Conservation (phyloP, 1,140 invertebrate species). For the Tetramorium parvispinum region DNA sequence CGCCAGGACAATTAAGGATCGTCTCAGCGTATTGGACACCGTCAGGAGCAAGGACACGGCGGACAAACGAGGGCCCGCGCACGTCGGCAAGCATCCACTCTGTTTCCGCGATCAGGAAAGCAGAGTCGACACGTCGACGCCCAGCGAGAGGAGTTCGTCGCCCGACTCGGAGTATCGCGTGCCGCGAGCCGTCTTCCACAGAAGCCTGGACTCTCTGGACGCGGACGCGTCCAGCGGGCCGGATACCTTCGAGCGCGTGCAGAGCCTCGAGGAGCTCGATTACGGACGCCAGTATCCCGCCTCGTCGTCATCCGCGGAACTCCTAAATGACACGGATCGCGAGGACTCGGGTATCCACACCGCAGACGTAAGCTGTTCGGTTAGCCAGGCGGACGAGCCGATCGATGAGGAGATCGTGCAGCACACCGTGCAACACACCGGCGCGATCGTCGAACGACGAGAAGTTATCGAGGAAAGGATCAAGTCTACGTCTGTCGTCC, state of each 20-base stretch:
- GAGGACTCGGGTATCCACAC: conserved; percentile 94
- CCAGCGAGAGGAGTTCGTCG: conserved; percentile 82
- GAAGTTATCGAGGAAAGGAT: conserved; percentile 55
- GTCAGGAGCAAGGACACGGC: conserved; percentile 85
- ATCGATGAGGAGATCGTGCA: conserved; percentile 82
- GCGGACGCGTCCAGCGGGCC: conserved; percentile 84
- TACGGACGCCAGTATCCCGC: conserved; percentile 86
- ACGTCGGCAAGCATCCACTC: conserved; percentile 69
- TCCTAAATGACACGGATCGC: conserved; percentile 89
- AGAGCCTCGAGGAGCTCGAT: conserved; percentile 89
- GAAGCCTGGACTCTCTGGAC: conserved; percentile 89
- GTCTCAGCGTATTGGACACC: conserved; percentile 86
- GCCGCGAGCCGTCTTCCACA: conserved; percentile 86
- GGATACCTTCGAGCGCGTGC: conserved; percentile 88
- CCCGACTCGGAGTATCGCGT: conserved; percentile 83
- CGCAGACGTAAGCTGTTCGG: conserved; percentile 91
- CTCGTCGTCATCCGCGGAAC: conserved; percentile 85
- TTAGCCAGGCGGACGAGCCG: conserved; percentile 90
- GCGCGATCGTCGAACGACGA: conserved; percentile 75
- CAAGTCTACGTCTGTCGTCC: conserved; percentile 17
- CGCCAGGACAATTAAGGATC: conserved; percentile 87
- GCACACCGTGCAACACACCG: conserved; percentile 12
- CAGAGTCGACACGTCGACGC: conserved; percentile 69
- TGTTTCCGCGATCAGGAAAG: conserved; percentile 79
- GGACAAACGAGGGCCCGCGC: conserved; percentile 70